These are phyloP conservation scores for Eretmocerus hayati DNA, from an alignment of 2,888 invertebrate species.

Conservation along the genomic window DNA sequence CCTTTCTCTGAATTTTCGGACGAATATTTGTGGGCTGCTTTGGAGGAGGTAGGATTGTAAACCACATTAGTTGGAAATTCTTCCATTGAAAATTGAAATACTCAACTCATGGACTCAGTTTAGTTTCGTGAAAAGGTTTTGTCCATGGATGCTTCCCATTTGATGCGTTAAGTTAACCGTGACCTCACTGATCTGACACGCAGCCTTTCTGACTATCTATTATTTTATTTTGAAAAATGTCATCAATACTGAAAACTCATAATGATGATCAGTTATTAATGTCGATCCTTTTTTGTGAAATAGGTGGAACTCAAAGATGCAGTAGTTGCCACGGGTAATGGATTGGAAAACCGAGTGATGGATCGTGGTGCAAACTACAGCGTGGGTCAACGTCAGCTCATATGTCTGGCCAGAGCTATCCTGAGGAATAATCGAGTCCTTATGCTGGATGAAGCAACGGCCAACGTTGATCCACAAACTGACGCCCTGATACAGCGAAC, in stretches of 20 bases:
- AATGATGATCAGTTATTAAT: too few relatives aligned
- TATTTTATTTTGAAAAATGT: too few relatives aligned
- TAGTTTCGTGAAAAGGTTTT: not conserved
- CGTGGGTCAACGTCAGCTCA: slow-evolving; percentile 82
- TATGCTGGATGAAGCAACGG: slow-evolving; percentile 90
- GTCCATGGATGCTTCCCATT: too few relatives aligned
- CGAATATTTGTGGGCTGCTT: slow-evolving; percentile 50
- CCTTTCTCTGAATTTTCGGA: slow-evolving; percentile 56
- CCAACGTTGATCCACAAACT: slow-evolving; percentile 83
- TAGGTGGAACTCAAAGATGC: slow-evolving; percentile 70
- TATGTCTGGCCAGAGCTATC: slow-evolving; percentile 69
- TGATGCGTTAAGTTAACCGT: too few relatives aligned
- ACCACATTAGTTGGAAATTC: not conserved
- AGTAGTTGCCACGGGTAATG: slow-evolving; percentile 52
- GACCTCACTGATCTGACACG: too few relatives aligned
- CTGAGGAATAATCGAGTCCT: slow-evolving; percentile 58
- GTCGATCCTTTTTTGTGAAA: too few relatives aligned
- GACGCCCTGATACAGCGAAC: slow-evolving; percentile 54
- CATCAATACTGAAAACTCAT: too few relatives aligned
- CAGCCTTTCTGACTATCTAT: too few relatives aligned
- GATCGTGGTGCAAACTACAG: slow-evolving; percentile 80
- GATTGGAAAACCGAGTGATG: slow-evolving; percentile 63
- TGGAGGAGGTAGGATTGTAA: slow-evolving; percentile 48
- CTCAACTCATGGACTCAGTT: not conserved
- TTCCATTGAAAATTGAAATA: not conserved